Conservation (phyloP, 2,113 vertebrate genomes). For the Panthera tigris region DNA sequence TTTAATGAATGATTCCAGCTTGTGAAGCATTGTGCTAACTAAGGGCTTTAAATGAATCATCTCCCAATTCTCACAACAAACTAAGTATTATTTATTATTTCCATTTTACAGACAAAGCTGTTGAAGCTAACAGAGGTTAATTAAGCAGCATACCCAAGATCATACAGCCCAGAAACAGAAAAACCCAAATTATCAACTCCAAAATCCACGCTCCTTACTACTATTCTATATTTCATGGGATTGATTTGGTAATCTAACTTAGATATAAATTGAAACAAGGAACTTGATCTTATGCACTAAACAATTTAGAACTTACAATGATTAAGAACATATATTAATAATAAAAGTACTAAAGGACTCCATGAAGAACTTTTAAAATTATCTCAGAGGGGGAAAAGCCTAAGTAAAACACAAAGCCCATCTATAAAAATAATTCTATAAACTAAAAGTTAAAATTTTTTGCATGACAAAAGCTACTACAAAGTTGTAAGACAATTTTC, state of each 20-base stretch:
- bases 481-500: constrained; percentile 30
- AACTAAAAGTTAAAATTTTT: constrained; percentile 21
- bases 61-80: constrained; percentile 18
- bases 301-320: constrained; percentile 29
- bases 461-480: background rate
- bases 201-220: background rate
- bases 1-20: constrained; percentile 35
- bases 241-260: constrained; percentile 33
- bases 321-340: constrained; percentile 38
- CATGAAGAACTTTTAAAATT: background rate
- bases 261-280: constrained; percentile 40
- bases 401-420: background rate
- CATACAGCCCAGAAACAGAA: background rate
- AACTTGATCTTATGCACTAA: background rate
- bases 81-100: constrained; percentile 21
- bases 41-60: constrained; percentile 43
- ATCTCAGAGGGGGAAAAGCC: background rate
- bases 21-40: background rate
- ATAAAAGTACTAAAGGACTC: constrained; percentile 29
- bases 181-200: constrained; percentile 11
- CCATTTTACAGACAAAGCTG: constrained; percentile 37
- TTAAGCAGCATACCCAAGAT: background rate
- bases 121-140: constrained; percentile 14
- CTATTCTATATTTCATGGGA: background rate
- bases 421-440: constrained; percentile 27